Evolutionary conservation across 2,888 invertebrate genomes (phyloP), one percentile per base, ranked within the genome.

Genomic region (Drosophila incognita): DNA sequence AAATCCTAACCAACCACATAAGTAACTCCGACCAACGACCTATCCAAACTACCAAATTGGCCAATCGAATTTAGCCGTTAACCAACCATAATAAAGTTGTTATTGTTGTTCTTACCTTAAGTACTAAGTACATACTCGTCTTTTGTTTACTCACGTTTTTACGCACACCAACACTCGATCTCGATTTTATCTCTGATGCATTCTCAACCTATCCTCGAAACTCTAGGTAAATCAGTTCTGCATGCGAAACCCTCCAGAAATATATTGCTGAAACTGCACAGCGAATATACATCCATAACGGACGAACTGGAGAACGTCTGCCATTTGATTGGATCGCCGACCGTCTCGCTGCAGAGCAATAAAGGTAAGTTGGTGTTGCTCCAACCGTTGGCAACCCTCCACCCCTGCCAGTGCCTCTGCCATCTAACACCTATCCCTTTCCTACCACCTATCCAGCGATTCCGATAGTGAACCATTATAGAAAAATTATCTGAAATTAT

Each of bases 221-320:
- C 81, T 87, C 58, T 93, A 76, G 94, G 94, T 72, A 93, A 58
- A 94, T 94, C 69, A 93, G 93, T 72, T 91, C 93, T 74, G 82
- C 90, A 93, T 86, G 87, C 92, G 77, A 93, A 93, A 85, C 90
- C 93, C 76, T 83, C 92, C 68, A 94, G 96, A 53, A 96, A 96
- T n/a, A 94, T 97, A 75, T 94, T 97, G 49, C 94, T 97, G 87
- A 96, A 97, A 76, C 96, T 97, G 96, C 96, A 97, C 89, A 94
- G 95, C 38, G 98, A 98, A 93, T 98, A 98, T 92, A 97, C 98
- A 81, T 97, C 98, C 93, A 98, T 98, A 88, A 98, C 98, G 1
- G 98, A 98, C 91, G 98, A 98, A 91, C 94, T 98, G 91, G 98
- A 98, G 93, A 97, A 96, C 46, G 97, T 97, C 24, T 97, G 97